Evolutionary conservation across 1,140 invertebrate genomes (phyloP).

Genomic region (Sipha flava): DNA sequence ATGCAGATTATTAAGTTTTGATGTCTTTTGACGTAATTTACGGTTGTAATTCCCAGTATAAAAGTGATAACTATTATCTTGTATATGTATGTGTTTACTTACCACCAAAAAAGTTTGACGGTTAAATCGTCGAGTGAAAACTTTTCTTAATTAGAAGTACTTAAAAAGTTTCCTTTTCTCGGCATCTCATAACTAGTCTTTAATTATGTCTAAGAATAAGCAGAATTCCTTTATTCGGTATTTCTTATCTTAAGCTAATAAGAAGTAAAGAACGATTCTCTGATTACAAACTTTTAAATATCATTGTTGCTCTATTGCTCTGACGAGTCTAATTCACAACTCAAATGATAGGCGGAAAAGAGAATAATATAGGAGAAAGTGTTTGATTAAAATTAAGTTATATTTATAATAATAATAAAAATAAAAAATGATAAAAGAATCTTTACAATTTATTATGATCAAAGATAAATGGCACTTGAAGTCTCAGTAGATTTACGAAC

Average conservation of each 20-base stretch:
- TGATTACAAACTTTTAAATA: background rate
- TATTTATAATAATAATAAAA: too few relatives aligned
- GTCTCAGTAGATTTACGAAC: background rate
- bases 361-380: too few relatives aligned
- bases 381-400: too few relatives aligned
- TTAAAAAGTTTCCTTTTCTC: conserved; percentile 1
- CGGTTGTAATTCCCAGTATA: background rate
- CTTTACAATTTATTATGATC: background rate
- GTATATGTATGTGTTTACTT: background rate
- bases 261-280: background rate
- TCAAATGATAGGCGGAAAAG: too few relatives aligned
- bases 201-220: background rate
- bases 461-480: background rate
- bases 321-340: background rate
- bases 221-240: background rate
- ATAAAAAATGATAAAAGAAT: too few relatives aligned
- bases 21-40: background rate
- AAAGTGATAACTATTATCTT: background rate
- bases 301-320: background rate
- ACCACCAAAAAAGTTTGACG: background rate
- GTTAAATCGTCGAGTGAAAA: background rate
- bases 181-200: background rate
- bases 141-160: conserved; percentile 20
- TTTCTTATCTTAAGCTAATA: background rate
- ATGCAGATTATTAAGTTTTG: background rate